These are phyloP conservation scores for Dolomedes plantarius DNA, from an alignment of 2,888 invertebrate genomes.

Conservation along the genomic window DNA sequence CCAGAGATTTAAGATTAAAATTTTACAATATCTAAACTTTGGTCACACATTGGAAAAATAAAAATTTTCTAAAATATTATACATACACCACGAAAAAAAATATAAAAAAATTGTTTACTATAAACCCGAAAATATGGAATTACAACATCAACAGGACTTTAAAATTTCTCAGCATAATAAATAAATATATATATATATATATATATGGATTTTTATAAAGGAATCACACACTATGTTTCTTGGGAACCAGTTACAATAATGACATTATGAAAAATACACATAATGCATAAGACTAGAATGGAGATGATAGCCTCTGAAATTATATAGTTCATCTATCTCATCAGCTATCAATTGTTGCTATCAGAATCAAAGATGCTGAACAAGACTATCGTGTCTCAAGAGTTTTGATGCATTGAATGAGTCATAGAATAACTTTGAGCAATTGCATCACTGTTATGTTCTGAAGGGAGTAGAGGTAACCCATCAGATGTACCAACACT, in stretches of 20 bases:
- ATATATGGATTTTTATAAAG: no score
- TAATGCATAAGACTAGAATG: constrained; percentile 2
- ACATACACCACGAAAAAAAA: no score
- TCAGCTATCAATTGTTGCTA: no score
- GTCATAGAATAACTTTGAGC: constrained; percentile 54
- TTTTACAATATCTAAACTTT: not conserved
- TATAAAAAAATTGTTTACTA: no score
- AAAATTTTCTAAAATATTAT: no score
- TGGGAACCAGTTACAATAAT: not conserved
- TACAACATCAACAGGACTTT: no score
- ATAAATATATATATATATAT: no score
- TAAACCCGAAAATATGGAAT: no score
- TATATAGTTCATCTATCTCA: not conserved
- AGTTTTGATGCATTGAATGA: constrained; percentile 38
- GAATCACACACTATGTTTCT: no score
- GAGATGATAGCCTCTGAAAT: not conserved
- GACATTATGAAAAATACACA: not conserved
- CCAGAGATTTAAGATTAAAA: no score
- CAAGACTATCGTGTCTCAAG: constrained; percentile 12
- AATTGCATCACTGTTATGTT: constrained; percentile 44
- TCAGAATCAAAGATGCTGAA: not conserved
- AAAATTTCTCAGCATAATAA: no score
- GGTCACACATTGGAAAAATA: no score
- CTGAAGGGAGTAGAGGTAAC: constrained; percentile 34
- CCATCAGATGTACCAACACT: constrained; percentile 25